Evolutionary conservation across 2,113 vertebrate genomes (phyloP).

Genomic region (Synodontis membranacea): DNA sequence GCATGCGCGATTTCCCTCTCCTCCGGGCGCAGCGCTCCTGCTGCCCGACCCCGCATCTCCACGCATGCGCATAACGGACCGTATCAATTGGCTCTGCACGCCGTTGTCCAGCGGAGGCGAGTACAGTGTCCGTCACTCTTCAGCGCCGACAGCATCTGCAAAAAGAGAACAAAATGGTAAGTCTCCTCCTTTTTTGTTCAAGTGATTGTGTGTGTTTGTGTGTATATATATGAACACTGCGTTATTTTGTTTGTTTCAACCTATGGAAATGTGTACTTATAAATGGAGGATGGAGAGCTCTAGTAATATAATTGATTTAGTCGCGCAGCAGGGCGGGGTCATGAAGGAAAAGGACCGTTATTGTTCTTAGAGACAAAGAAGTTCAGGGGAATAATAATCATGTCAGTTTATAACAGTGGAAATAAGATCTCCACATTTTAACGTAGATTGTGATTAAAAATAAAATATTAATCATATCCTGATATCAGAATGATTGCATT

Average conservation of each 20-base stretch:
- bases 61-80: neutral
- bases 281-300: neutral
- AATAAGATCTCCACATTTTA: neutral
- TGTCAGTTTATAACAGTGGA: neutral
- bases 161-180: conserved; percentile 49
- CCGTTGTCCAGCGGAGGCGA: conserved; percentile 23
- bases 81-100: neutral
- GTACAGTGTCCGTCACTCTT: conserved; percentile 25
- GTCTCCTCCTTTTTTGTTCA: neutral
- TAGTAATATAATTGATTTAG: neutral
- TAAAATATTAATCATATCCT: neutral
- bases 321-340: conserved; percentile 20
- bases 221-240: neutral
- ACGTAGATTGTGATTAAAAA: neutral
- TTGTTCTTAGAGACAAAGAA: conserved; percentile 27
- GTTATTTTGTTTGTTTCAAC: neutral
- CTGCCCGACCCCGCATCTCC: neutral
- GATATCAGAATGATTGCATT: neutral
- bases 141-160: conserved; percentile 37
- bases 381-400: neutral
- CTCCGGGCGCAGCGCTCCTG: neutral
- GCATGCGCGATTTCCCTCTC: conserved; percentile 18
- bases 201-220: neutral
- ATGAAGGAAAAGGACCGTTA: neutral
- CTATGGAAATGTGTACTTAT: neutral